Percentiles rank a stretch among this genome's conserved stretches.
Conservation (phyloP, 2,797 vertebrate genomes). For the Clarias fuscus region DNA sequence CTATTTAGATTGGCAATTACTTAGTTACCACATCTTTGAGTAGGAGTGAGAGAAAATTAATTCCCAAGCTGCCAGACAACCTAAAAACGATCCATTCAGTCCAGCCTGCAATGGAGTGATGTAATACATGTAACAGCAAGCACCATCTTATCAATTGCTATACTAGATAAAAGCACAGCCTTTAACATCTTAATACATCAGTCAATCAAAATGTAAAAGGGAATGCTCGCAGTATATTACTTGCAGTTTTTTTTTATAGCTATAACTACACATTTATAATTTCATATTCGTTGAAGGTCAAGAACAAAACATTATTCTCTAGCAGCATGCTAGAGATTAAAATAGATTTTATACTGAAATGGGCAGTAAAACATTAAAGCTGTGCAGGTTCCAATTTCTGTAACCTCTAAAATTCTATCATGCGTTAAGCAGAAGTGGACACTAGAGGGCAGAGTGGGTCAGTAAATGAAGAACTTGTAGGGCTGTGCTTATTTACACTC, state of each 20-base stretch:
- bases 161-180: neutral
- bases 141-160: neutral
- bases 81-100: neutral
- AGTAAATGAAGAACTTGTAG: neutral
- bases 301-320: neutral
- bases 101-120: neutral
- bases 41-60: neutral
- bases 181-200: neutral
- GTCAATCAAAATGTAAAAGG: neutral
- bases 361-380: neutral
- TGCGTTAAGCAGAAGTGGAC: slow-evolving; percentile 29
- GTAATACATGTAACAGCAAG: neutral
- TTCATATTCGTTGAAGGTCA: neutral
- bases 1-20: neutral
- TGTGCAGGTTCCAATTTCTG: no score
- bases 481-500: no score
- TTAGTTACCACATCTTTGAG: neutral
- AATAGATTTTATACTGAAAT: neutral
- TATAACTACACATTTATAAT: neutral
- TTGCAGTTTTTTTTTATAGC: neutral
- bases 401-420: neutral
- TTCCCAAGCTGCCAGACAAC: neutral
- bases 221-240: neutral
- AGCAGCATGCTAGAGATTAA: neutral
- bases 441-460: slow-evolving; percentile 42